Percentiles rank a stretch among this genome's conserved stretches.
Evolutionary conservation across 1,140 invertebrate species (phyloP).

Genomic region (Zaprionus inermis): DNA sequence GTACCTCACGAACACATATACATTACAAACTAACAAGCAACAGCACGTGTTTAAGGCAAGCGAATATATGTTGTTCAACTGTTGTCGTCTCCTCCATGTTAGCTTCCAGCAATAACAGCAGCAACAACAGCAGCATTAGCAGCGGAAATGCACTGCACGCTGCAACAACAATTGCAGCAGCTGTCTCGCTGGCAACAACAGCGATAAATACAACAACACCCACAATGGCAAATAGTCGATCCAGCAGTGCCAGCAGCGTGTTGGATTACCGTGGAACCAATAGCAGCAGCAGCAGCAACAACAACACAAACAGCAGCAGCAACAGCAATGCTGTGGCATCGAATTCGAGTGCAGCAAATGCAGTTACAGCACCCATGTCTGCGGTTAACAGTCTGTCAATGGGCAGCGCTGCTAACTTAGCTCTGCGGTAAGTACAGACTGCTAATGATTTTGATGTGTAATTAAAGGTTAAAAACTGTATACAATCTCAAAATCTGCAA

Average conservation of each 20-base stretch:
- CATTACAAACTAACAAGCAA: slow-evolving; percentile 43
- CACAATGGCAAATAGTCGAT: slow-evolving; percentile 61
- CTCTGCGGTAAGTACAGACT: slow-evolving; percentile 52
- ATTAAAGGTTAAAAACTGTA: too few relatives aligned
- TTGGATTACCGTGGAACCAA: slow-evolving; percentile 55
- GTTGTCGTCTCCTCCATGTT: slow-evolving; percentile 54
- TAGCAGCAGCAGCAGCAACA: slow-evolving; percentile 25
- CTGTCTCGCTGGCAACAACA: slow-evolving; percentile 69
- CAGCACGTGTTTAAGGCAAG: slow-evolving; percentile 31
- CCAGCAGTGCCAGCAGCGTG: slow-evolving; percentile 60
- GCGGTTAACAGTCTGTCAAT: slow-evolving; percentile 38
- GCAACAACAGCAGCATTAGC: slow-evolving; percentile 41
- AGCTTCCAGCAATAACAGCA: slow-evolving; percentile 61
- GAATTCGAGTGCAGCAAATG: slow-evolving; percentile 33
- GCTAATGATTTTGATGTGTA: neutral
- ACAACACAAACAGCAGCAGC: slow-evolving; percentile 25
- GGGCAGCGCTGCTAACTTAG: slow-evolving; percentile 48
- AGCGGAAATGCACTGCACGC: slow-evolving; percentile 56
- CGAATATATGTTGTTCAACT: slow-evolving; percentile 46
- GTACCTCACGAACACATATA: slow-evolving; percentile 32
- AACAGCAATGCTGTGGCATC: slow-evolving; percentile 23
- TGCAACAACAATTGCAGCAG: slow-evolving; percentile 68
- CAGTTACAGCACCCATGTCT: slow-evolving; percentile 45
- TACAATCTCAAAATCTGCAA: too few relatives aligned
- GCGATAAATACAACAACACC: slow-evolving; percentile 76